phyloP scores from a whole-genome alignment of 2,113 vertebrate species.

The Pristiophorus japonicus region DNA sequence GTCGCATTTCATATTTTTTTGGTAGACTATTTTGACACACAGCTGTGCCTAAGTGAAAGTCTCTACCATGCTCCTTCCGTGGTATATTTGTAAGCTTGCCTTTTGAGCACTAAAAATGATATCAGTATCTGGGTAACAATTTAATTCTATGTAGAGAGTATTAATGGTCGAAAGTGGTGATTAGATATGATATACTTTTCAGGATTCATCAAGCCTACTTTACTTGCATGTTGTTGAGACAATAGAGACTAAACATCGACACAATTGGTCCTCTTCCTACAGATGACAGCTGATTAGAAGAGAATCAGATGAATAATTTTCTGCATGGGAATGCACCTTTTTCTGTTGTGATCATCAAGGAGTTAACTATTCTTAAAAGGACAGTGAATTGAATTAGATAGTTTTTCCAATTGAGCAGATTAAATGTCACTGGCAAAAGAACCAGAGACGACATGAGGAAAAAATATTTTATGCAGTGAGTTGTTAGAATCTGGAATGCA shows the following conservation, averaged over 20 bases:
- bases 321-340: background rate
- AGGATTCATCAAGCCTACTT: background rate
- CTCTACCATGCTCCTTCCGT: background rate
- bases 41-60: background rate
- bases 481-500: background rate
- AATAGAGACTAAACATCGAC: background rate
- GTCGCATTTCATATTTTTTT: background rate
- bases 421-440: background rate
- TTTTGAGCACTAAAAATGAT: background rate
- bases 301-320: background rate
- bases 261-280: background rate
- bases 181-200: background rate
- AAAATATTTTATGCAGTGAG: background rate
- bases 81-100: background rate
- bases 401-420: background rate
- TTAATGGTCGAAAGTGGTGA: background rate
- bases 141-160: background rate
- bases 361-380: background rate
- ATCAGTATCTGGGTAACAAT: background rate
- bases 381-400: background rate
- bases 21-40: background rate
- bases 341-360: background rate
- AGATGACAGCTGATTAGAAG: background rate
- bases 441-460: background rate
- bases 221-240: background rate